Conservation (phyloP, 2,888 invertebrate species). For the Bimastos eiseni region DNA sequence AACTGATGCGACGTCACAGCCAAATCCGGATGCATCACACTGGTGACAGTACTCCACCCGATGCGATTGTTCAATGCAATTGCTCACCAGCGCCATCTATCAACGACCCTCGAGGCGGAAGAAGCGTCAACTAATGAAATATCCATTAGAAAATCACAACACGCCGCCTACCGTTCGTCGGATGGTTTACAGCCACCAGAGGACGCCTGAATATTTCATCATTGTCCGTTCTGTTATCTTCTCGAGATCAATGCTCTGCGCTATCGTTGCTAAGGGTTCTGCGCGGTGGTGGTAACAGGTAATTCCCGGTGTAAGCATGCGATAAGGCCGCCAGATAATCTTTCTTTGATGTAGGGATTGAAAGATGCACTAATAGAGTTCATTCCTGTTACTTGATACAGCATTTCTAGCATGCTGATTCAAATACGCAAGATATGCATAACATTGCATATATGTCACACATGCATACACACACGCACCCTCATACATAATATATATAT, state of each 20-base stretch:
- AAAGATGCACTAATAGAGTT: not conserved
- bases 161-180: not conserved
- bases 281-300: not conserved
- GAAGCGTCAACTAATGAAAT: constrained; percentile 13
- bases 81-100: not conserved
- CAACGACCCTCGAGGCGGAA: not conserved
- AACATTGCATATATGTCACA: too few species aligned
- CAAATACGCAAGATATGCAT: too few species aligned
- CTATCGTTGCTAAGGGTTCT: not conserved
- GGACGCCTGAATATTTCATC: constrained; percentile 4
- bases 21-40: not conserved
- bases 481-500: too few species aligned
- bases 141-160: not conserved
- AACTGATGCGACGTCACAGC: not conserved
- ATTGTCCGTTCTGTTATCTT: not conserved
- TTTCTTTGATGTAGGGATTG: not conserved
- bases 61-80: not conserved
- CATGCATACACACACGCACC: too few species aligned
- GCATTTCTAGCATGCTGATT: not conserved
- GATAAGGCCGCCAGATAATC: not conserved
- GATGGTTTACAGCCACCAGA: not conserved
- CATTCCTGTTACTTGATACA: not conserved
- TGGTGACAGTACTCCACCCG: not conserved
- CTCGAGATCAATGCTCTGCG: not conserved
- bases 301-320: not conserved